Evolutionary conservation across 2,888 invertebrate genomes (phyloP).

Genomic region (Platycheirus rosarum): DNA sequence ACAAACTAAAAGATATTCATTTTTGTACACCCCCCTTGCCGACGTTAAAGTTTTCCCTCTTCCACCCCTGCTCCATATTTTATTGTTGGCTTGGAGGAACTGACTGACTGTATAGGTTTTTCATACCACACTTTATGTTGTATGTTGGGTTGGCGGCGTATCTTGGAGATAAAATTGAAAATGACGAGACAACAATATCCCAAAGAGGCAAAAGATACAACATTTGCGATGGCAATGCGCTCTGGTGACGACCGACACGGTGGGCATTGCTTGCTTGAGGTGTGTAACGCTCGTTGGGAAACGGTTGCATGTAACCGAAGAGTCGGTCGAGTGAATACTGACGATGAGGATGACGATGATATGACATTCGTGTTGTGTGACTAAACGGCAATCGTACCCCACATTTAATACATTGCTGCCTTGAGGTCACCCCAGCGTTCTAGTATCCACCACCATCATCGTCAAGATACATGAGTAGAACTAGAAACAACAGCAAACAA

Average conservation of each 20-base stretch:
- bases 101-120: constrained; percentile 56
- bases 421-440: constrained; percentile 1
- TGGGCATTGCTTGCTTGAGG: constrained; percentile 50
- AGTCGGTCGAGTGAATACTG: too few relatives aligned
- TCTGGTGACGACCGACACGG: constrained; percentile 35
- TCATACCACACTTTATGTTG: constrained; percentile 43
- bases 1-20: constrained; percentile 43
- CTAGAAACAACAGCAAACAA: constrained; percentile 29
- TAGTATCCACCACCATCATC: background rate
- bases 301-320: constrained; percentile 15
- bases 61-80: constrained; percentile 32
- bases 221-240: background rate
- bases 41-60: constrained; percentile 15
- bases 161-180: constrained; percentile 72
- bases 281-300: constrained; percentile 32
- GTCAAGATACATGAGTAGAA: constrained; percentile 1
- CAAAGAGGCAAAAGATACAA: constrained; percentile 39
- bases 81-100: constrained; percentile 45
- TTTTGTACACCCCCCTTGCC: constrained; percentile 31
- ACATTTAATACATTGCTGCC: background rate
- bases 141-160: constrained; percentile 30
- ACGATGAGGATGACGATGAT: background rate
- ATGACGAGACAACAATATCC: constrained; percentile 64
- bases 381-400: constrained; percentile 41
- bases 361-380: too few relatives aligned